Evolutionary conservation across 2,797 vertebrate species (phyloP), one percentile per base, ranked within the genome.

Genomic region (Octomys mimax): DNA sequence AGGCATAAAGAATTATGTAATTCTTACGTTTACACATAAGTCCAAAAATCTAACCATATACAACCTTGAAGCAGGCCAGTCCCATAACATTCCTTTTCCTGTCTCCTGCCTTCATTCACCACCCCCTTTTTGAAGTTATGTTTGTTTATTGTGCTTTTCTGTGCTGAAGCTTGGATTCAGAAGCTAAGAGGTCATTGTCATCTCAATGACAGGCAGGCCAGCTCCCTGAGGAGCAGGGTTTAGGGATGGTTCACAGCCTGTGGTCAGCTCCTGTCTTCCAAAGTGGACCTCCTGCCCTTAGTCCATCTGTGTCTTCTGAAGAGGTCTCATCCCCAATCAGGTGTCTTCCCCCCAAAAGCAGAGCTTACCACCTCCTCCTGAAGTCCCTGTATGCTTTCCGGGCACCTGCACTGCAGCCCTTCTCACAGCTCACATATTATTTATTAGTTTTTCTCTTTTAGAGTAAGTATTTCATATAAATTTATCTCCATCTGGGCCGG

Each of bases 211-310:
- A 75, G 62, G 21, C 24, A 26, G 54, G 16, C 71, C 33, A 0
- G 52, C 16, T 0, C 75, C 33, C n/a, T 4, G 3, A 42, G 36
- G 57, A 5, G 31, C 46, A 0, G 42, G 42, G 39, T 4, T 24
- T 1, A 1, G 13, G 19, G 0, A 0, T 11, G 28, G 64, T 2
- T 12, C 54, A 0, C 0, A 22, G 59, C 3, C 39, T 24, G 14
- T 1, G 2, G 61, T 33, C 21, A 46, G 46, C 73, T 24, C 59
- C 62, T 75, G 59, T 77, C 57, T 42, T 8, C 11, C 1, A 6
- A 62, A 31, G 39, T 0, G 9, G n/a, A 4, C 87, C 14, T 57
- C 39, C 49, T 22, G 4, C 6, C 4, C 24, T 14, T 62, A 13
- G 89, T 13, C 54, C 18, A 39, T 75, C 61, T 54, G 52, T 54